A percentile compares a stretch with the other conserved stretches of the same genome.
phyloP scores from a whole-genome alignment of 2,888 invertebrate species.

The Ornithoptera priamus region DNA sequence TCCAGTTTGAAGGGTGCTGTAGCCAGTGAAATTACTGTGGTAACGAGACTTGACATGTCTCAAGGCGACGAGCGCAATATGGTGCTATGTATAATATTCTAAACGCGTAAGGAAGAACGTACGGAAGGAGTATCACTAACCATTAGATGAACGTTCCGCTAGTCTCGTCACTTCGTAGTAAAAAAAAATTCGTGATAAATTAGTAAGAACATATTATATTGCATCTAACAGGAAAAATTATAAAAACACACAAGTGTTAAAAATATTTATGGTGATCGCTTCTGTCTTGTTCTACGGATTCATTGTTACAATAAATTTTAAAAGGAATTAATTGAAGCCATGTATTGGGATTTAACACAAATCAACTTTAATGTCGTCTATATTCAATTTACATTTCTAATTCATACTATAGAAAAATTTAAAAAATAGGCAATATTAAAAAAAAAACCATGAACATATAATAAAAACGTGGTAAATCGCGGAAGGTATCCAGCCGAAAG shows the following conservation, averaged over 20 bases:
- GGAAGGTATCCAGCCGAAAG: constrained; percentile 38
- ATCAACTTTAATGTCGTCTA: too few species aligned
- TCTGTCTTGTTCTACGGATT: background rate
- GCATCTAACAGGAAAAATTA: background rate
- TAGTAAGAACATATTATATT: background rate
- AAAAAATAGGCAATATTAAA: background rate
- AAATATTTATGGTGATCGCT: background rate
- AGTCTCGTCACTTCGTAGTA: background rate
- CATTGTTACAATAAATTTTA: background rate
- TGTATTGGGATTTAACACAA: too few species aligned
- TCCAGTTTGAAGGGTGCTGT: too few species aligned
- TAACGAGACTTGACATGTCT: too few species aligned
- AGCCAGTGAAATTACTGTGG: too few species aligned
- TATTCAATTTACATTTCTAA: too few species aligned
- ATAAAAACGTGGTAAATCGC: constrained; percentile 34
- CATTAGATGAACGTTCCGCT: too few species aligned
- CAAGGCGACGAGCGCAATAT: too few species aligned
- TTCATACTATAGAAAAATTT: too few species aligned
- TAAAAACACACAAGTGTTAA: background rate
- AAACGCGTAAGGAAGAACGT: too few species aligned
- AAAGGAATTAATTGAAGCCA: background rate
- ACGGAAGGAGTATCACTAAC: too few species aligned
- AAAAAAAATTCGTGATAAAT: background rate
- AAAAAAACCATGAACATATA: background rate
- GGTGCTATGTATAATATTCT: too few species aligned